Evolutionary conservation across 2,113 vertebrate species (phyloP).

Genomic region (Dendropsophus ebraccatus): DNA sequence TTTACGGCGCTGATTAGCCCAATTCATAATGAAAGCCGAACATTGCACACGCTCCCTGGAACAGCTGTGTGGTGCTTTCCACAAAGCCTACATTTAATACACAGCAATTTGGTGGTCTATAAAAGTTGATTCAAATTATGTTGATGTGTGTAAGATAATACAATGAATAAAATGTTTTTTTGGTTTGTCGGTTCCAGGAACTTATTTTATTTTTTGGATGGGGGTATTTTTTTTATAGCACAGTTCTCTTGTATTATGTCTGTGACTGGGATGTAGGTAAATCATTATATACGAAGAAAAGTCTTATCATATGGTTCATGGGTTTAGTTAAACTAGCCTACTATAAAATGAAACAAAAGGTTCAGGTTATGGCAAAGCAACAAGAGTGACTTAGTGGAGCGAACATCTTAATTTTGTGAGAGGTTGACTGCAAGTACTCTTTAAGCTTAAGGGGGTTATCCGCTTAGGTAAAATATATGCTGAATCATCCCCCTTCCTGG

Average conservation of each 20-base stretch:
- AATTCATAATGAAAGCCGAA: conserved; percentile 59
- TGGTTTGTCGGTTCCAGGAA: background rate
- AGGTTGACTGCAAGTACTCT: too few species aligned
- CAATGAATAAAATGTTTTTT: conserved; percentile 36
- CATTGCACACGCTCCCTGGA: conserved; percentile 61
- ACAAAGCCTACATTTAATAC: conserved; percentile 62
- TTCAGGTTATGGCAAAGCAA: background rate
- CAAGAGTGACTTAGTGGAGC: background rate
- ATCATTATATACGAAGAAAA: background rate
- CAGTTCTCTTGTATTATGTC: background rate
- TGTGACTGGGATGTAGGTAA: background rate
- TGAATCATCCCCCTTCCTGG: too few species aligned
- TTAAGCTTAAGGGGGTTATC: too few species aligned
- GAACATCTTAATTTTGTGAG: too few species aligned
- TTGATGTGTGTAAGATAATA: conserved; percentile 58
- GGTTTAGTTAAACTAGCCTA: background rate
- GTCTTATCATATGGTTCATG: background rate
- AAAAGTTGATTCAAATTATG: conserved; percentile 62
- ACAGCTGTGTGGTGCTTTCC: conserved; percentile 60
- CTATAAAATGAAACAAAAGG: background rate
- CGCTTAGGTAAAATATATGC: too few species aligned
- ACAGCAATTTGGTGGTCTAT: conserved; percentile 57
- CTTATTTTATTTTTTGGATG: background rate
- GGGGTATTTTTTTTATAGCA: too few species aligned
- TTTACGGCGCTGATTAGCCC: conserved; percentile 63